Evolutionary conservation across 2,113 vertebrate genomes (phyloP).

Genomic region (Hassar affinis): DNA sequence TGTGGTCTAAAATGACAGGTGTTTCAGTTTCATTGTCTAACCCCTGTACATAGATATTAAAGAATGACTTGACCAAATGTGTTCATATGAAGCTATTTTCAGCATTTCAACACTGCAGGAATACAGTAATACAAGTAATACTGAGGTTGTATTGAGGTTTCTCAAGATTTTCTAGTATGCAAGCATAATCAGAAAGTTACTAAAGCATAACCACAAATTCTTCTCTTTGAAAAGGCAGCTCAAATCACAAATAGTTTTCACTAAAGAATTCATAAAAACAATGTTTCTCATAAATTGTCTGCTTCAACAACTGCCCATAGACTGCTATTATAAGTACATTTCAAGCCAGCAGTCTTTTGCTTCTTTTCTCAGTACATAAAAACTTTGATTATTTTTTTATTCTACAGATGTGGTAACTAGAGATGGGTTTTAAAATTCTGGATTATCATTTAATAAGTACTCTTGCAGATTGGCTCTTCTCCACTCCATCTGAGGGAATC

Average conservation of each 20-base stretch:
- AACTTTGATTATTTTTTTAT: neutral
- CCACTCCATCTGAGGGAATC: conserved; percentile 79
- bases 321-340: neutral
- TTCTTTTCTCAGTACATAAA: conserved; percentile 1
- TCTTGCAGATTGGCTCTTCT: conserved; percentile 74
- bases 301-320: neutral
- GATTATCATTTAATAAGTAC: conserved; percentile 57
- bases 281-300: neutral
- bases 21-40: too few species aligned
- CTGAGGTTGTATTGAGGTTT: neutral
- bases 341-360: neutral
- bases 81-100: neutral
- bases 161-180: neutral
- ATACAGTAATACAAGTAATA: neutral
- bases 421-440: conserved; percentile 8
- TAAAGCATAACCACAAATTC: neutral
- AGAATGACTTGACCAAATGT: neutral
- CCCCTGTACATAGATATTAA: neutral
- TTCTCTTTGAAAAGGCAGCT: neutral
- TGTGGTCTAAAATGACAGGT: too few species aligned
- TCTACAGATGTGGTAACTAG: conserved; percentile 9
- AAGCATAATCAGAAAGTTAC: neutral
- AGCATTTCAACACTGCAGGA: neutral
- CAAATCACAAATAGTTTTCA: neutral
- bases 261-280: conserved; percentile 12